phyloP scores from a whole-genome alignment of 2,113 vertebrate genomes.

The Tor tambroides region DNA sequence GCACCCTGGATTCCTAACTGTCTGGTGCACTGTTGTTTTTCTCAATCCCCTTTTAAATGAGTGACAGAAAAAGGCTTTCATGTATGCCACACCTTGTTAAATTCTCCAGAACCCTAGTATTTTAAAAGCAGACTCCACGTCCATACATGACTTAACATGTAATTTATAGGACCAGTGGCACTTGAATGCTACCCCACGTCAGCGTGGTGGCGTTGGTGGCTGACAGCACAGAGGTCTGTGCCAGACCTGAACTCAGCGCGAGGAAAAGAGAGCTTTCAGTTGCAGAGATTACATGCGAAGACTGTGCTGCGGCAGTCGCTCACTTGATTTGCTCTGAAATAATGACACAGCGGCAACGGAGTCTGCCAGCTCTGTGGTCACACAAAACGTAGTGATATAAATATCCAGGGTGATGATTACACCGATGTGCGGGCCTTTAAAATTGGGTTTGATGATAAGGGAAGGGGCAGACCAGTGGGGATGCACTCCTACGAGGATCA shows the following conservation, averaged over 20 bases:
- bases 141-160: constrained; percentile 63
- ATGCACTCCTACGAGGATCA: not conserved
- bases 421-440: constrained; percentile 22
- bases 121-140: constrained; percentile 64
- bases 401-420: constrained; percentile 40
- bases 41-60: constrained; percentile 49
- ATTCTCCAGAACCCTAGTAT: constrained; percentile 61
- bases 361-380: constrained; percentile 43
- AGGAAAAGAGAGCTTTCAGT: constrained; percentile 15
- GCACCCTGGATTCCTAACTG: constrained; percentile 47
- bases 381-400: constrained; percentile 42
- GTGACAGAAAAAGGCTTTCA: constrained; percentile 57
- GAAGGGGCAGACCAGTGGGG: not conserved
- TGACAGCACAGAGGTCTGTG: constrained; percentile 34
- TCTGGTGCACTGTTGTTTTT: constrained; percentile 59
- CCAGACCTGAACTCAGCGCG: constrained; percentile 30
- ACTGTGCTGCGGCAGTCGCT: constrained; percentile 34
- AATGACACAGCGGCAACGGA: constrained; percentile 49
- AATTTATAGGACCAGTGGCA: constrained; percentile 68
- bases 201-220: constrained; percentile 30
- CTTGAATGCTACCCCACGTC: constrained; percentile 55
- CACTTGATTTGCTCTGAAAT: constrained; percentile 44
- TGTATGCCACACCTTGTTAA: constrained; percentile 70
- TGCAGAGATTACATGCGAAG: constrained; percentile 45
- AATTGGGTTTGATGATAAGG: constrained; percentile 36